Evolutionary conservation across 2,113 vertebrate genomes (phyloP), one percentile per base, ranked within the genome.

Genomic region (Notiomystis cincta): DNA sequence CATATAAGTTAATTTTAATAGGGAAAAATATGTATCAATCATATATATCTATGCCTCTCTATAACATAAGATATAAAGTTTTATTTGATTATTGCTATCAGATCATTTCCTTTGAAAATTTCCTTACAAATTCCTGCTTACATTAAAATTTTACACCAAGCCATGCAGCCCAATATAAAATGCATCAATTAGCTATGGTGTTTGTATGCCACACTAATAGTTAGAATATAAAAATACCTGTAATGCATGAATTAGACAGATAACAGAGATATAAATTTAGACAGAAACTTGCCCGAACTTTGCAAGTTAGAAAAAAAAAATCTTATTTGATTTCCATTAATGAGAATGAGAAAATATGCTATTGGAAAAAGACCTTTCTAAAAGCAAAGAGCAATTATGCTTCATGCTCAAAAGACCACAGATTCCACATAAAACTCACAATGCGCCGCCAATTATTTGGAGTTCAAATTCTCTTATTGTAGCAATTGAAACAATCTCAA

Each of bases 381-480:
- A 97, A 97, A 96, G 97, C 91, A 92, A 95, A 96, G 82, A 96
- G 82, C 96, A 98, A 97, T 98, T 97, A 98, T 90, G 76, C 90
- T 97, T 97, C 93, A 83, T 72, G 45, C 96, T 87, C 84, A 96
- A 95, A 98, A 97, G 91, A 95, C 94, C 96, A 95, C 88, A 96
- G 95, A 96, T 96, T 95, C 97, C 91, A 95, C 96, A 97, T 94
- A 97, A 97, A 97, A 96, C 86, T 89, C 91, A 95, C 96, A 97
- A 96, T 89, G 90, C 79, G 24, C 84, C 13, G 62, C 97, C 98
- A 98, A 97, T 98, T 98, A 98, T 97, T 97, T 96, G 90, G 90
- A 97, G 94, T 96, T 97, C 95, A 97, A 89, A 97, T 97, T 98
- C 95, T 90, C 94, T 96, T 70, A 93, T 70, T 91, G 84, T 87